Percentiles rank a stretch among this genome's conserved stretches.
Evolutionary conservation across 2,797 vertebrate genomes (phyloP).

Genomic region (Galaxias olidus): DNA sequence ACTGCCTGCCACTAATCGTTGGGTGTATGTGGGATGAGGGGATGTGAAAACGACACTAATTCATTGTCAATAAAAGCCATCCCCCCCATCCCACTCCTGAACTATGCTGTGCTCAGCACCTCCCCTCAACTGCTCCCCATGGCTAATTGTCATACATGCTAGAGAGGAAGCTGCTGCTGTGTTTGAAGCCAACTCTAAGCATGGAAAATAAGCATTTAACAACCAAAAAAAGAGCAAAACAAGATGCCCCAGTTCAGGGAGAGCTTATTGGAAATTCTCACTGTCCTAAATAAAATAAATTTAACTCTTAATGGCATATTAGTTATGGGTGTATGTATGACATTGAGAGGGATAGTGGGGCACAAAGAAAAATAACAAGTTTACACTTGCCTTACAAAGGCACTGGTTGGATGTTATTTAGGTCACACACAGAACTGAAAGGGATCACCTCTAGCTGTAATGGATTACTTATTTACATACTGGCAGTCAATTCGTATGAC

Average conservation of each 20-base stretch:
- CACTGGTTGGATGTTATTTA: constrained; percentile 53
- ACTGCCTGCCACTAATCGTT: constrained; percentile 44
- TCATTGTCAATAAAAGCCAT: constrained; percentile 54
- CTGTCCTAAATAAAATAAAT: neutral
- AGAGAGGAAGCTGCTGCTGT: constrained; percentile 48
- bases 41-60: constrained; percentile 55
- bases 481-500: constrained; percentile 62
- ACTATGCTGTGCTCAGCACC: constrained; percentile 35
- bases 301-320: neutral
- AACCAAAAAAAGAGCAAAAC: constrained; percentile 28
- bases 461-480: constrained; percentile 72
- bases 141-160: constrained; percentile 55
- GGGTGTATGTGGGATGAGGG: constrained; percentile 30
- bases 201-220: constrained; percentile 40
- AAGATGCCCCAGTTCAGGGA: constrained; percentile 21
- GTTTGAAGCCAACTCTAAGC: constrained; percentile 26
- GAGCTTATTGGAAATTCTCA: constrained; percentile 15
- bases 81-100: constrained; percentile 46
- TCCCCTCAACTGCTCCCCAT: constrained; percentile 21
- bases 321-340: constrained; percentile 1
- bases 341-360: neutral
- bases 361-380: neutral
- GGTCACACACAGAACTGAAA: constrained; percentile 70
- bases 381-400: no score
- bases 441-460: constrained; percentile 68